Evolutionary conservation across 2,888 invertebrate genomes (phyloP).

Genomic region (Encarsia formosa): DNA sequence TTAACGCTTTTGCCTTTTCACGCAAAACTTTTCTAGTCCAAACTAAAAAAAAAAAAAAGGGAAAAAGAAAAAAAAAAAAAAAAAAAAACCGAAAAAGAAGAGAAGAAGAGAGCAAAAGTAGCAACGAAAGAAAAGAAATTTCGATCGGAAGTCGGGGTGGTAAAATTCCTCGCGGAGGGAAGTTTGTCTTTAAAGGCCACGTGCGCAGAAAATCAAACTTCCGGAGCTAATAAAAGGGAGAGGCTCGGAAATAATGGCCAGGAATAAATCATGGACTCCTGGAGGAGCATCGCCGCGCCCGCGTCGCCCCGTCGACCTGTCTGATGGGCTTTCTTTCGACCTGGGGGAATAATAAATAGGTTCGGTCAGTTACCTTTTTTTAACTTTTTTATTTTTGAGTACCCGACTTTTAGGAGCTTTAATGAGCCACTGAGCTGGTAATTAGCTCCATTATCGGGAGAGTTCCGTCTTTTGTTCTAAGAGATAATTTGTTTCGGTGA

Average conservation of each 20-base stretch:
- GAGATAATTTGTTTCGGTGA: no score
- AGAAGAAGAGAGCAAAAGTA: neutral
- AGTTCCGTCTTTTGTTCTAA: no score
- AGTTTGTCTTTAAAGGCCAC: constrained; percentile 29
- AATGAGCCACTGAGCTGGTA: no score
- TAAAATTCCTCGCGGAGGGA: constrained; percentile 14
- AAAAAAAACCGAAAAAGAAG: neutral
- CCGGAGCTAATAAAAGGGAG: constrained; percentile 26
- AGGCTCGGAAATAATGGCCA: constrained; percentile 20
- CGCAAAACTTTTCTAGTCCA: constrained; percentile 7
- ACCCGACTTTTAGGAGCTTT: no score
- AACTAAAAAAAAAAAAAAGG: constrained; percentile 7
- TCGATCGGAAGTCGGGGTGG: constrained; percentile 25
- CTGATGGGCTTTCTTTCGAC: no score
- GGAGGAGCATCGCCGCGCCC: constrained; percentile 17
- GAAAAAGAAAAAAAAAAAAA: neutral
- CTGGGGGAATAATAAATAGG: constrained; percentile 21
- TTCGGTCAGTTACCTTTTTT: no score
- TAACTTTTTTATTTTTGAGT: no score
- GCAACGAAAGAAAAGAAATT: constrained; percentile 23
- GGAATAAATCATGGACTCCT: constrained; percentile 21
- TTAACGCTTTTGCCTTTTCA: constrained; percentile 9
- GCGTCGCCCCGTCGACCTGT: constrained; percentile 9
- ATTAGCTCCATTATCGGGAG: no score
- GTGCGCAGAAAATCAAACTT: constrained; percentile 30